These are phyloP conservation scores for Tetragonula clypearis DNA, from an alignment of 1,140 invertebrate species.

Conservation along the genomic window DNA sequence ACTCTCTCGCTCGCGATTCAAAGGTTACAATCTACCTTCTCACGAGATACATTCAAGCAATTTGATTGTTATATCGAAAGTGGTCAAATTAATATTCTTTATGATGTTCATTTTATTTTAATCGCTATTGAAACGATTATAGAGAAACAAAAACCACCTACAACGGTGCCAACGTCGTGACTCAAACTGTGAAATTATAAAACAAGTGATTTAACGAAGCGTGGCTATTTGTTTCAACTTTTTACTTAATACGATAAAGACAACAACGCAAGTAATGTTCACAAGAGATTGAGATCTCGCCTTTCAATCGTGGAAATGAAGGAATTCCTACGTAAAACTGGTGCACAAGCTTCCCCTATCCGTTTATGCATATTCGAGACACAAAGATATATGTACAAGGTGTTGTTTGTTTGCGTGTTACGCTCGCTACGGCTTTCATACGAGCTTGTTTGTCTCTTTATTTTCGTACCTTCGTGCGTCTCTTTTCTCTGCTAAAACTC, in stretches of 20 bases:
- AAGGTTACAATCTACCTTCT: too few relatives aligned
- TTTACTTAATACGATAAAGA: too few relatives aligned
- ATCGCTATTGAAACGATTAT: too few relatives aligned
- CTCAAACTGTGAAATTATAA: too few relatives aligned
- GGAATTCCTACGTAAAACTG: neutral
- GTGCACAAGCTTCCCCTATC: neutral
- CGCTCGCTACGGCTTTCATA: conserved; percentile 12
- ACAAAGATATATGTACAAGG: neutral
- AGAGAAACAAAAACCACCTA: too few relatives aligned
- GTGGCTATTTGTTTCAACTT: neutral
- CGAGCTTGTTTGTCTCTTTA: conserved; percentile 7
- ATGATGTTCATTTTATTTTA: too few relatives aligned
- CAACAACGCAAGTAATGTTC: neutral
- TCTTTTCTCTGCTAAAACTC: neutral
- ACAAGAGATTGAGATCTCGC: neutral
- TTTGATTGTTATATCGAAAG: too few relatives aligned
- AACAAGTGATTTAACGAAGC: neutral
- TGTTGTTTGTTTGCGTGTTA: conserved; percentile 7
- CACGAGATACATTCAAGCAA: too few relatives aligned
- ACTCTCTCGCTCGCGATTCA: too few relatives aligned
- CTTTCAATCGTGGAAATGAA: neutral
- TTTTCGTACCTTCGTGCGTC: neutral
- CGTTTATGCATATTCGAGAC: neutral
- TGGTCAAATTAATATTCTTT: too few relatives aligned
- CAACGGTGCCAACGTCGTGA: too few relatives aligned